Percentiles rank a stretch among this genome's conserved stretches.
Conservation (phyloP, 2,797 vertebrate species). For the Melanogrammus aeglefinus region DNA sequence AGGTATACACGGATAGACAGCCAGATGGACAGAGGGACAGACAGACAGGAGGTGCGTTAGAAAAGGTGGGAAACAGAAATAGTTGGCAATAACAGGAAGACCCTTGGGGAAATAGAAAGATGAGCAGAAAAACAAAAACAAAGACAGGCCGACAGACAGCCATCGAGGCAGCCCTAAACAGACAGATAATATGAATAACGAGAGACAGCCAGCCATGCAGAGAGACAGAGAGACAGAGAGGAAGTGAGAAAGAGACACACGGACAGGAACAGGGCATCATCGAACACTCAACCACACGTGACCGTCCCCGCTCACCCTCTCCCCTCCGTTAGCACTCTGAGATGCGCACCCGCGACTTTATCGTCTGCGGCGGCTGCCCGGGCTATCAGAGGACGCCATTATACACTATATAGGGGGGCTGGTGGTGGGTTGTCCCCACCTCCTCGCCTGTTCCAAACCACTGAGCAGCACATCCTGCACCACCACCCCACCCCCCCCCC, state of each 20-base stretch:
- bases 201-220: neutral
- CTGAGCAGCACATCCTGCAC: constrained; percentile 47
- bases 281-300: constrained; percentile 27
- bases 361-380: constrained; percentile 29
- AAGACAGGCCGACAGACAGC: neutral
- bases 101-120: neutral
- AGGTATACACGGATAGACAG: too few relatives aligned
- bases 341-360: constrained; percentile 59
- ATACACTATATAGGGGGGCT: constrained; percentile 55
- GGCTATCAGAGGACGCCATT: constrained; percentile 67
- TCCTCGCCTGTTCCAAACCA: constrained; percentile 61
- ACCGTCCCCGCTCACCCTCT: constrained; percentile 40
- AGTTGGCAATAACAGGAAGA: neutral
- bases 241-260: constrained; percentile 5
- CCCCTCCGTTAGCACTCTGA: constrained; percentile 40
- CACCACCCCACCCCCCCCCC: too few relatives aligned
- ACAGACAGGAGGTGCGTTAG: neutral
- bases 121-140: neutral
- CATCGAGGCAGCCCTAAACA: neutral
- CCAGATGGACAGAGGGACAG: too few relatives aligned
- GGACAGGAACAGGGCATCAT: neutral
- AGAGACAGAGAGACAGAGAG: constrained; percentile 1
- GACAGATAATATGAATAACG: neutral
- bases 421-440: constrained; percentile 17
- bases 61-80: too few relatives aligned